These are phyloP conservation scores for Ormyrus rosae DNA, from an alignment of 2,888 invertebrate genomes.

Conservation along the genomic window DNA sequence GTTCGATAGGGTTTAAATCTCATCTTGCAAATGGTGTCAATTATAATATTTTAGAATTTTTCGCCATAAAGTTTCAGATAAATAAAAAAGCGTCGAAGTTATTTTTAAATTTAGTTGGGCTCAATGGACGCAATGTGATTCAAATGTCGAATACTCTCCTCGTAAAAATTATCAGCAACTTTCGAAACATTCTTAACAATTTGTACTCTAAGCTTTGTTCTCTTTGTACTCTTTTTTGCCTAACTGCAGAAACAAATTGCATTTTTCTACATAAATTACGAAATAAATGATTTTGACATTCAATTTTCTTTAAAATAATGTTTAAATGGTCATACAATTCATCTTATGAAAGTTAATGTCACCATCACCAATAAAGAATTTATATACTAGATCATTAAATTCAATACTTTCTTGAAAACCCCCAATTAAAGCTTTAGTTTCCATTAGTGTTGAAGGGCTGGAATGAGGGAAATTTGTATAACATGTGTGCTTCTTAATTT, in stretches of 20 bases:
- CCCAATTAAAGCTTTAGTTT: slow-evolving; percentile 58
- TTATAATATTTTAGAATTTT: too few relatives aligned
- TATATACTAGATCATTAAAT: slow-evolving; percentile 51
- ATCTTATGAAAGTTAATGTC: slow-evolving; percentile 48
- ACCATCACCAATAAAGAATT: slow-evolving; percentile 46
- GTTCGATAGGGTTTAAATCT: too few relatives aligned
- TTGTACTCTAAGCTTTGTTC: too few relatives aligned
- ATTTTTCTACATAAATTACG: slow-evolving; percentile 12
- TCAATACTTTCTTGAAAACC: slow-evolving; percentile 58
- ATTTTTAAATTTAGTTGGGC: too few relatives aligned
- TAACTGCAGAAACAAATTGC: not conserved
- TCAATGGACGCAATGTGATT: too few relatives aligned
- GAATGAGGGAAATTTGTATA: slow-evolving; percentile 63
- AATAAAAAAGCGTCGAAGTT: too few relatives aligned
- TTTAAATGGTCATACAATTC: slow-evolving; percentile 1
- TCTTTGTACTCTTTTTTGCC: not conserved
- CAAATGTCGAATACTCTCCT: too few relatives aligned
- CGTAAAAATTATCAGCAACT: too few relatives aligned
- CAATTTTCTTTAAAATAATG: slow-evolving; percentile 37
- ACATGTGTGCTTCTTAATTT: slow-evolving; percentile 27
- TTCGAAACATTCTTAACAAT: too few relatives aligned
- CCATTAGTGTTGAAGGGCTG: slow-evolving; percentile 64
- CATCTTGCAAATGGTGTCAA: too few relatives aligned
- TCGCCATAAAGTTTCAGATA: too few relatives aligned
- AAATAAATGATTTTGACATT: slow-evolving; percentile 39